These are phyloP conservation scores for Syrista parreyssii DNA, from an alignment of 2,888 invertebrate genomes.

Conservation along the genomic window DNA sequence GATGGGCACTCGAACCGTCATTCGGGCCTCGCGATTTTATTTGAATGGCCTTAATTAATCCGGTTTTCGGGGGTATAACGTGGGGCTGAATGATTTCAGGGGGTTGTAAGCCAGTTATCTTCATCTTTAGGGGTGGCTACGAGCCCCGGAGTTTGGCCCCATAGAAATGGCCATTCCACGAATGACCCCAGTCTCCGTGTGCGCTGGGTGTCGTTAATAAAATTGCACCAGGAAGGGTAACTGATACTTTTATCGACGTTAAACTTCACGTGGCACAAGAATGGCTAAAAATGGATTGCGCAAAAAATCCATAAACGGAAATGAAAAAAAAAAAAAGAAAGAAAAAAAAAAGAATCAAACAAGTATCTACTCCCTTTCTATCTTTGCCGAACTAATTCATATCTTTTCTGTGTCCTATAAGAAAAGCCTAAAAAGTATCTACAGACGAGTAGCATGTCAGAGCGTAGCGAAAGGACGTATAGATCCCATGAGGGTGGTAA, in stretches of 20 bases:
- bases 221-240: not conserved
- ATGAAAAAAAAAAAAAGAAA: conserved; percentile 24
- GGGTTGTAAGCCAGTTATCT: conserved; percentile 53
- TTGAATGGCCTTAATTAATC: conserved; percentile 56
- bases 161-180: not conserved
- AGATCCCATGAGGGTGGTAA: conserved; percentile 53
- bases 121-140: conserved; percentile 38
- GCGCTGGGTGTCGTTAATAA: not conserved
- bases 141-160: not conserved
- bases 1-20: conserved; percentile 23
- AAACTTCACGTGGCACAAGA: not conserved
- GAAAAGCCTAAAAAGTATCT: not conserved
- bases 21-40: conserved; percentile 47
- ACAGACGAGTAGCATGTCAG: not conserved
- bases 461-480: conserved; percentile 41
- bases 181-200: not conserved
- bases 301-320: conserved; percentile 3
- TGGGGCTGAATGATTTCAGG: not conserved
- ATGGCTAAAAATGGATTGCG: not conserved
- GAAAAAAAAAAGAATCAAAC: conserved; percentile 12
- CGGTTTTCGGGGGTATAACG: conserved; percentile 38
- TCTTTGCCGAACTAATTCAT: not conserved
- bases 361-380: not conserved
- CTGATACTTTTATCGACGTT: not conserved
- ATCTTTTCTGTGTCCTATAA: not conserved